phyloP scores from a whole-genome alignment of 2,888 invertebrate species.

The Pristionchus japonicus region DNA sequence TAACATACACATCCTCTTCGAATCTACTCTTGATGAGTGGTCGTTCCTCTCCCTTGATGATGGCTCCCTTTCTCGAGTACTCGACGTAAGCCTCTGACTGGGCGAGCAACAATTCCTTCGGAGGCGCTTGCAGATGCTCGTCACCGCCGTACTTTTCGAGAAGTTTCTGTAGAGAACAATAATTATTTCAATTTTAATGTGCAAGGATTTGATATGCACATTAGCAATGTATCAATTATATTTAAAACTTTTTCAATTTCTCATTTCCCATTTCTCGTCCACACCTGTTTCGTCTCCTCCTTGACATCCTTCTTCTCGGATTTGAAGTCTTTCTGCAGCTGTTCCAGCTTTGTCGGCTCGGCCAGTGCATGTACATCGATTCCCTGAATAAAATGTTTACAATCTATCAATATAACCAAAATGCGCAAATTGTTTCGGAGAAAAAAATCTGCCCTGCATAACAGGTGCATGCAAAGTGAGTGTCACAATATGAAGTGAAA shows the following conservation, averaged over 20 bases:
- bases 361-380: constrained; percentile 95
- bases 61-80: constrained; percentile 87
- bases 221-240: too few species aligned
- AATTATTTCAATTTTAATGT: too few species aligned
- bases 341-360: constrained; percentile 96
- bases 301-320: constrained; percentile 91
- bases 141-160: constrained; percentile 92
- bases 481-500: neutral
- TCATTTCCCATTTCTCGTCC: too few species aligned
- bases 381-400: constrained; percentile 77
- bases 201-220: neutral
- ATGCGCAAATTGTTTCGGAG: too few species aligned
- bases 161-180: constrained; percentile 80
- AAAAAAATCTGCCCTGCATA: too few species aligned
- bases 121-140: constrained; percentile 90
- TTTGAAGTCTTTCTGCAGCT: constrained; percentile 90
- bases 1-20: constrained; percentile 88
- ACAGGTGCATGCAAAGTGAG: too few species aligned
- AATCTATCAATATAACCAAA: too few species aligned
- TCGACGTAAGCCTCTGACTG: constrained; percentile 96
- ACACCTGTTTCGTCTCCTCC: constrained; percentile 84
- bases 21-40: constrained; percentile 88
- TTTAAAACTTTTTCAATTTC: too few species aligned
- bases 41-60: constrained; percentile 87
- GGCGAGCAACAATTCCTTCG: constrained; percentile 89